A percentile compares a stretch with the other conserved stretches of the same genome.
These are phyloP conservation scores for Brassicogethes aeneus DNA, from an alignment of 2,888 invertebrate genomes.

Conservation along the genomic window DNA sequence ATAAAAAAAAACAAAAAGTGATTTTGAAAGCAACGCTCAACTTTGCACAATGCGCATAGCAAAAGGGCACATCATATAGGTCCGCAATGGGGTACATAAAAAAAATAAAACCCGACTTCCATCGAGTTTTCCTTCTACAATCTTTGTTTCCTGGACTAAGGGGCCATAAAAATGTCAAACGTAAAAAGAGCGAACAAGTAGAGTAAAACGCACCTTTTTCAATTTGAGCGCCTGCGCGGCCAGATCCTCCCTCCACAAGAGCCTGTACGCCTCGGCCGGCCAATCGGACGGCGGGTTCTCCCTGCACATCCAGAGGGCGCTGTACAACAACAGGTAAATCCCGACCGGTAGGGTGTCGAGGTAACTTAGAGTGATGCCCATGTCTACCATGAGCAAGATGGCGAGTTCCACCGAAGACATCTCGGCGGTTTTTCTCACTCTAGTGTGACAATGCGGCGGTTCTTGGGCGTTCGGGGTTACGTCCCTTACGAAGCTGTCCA, in stretches of 20 bases:
- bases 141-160: too few species aligned
- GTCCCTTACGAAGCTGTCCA: conserved; percentile 24
- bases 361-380: conserved; percentile 53
- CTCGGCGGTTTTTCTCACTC: conserved; percentile 11
- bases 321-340: conserved; percentile 57
- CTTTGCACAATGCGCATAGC: too few species aligned
- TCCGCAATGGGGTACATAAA: too few species aligned
- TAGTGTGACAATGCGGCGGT: conserved; percentile 1
- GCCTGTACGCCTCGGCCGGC: conserved; percentile 59
- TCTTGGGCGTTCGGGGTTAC: conserved; percentile 7
- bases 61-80: too few species aligned
- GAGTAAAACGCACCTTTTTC: too few species aligned
- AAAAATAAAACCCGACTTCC: too few species aligned
- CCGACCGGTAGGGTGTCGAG: conserved; percentile 65
- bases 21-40: too few species aligned
- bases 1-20: too few species aligned
- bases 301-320: conserved; percentile 61
- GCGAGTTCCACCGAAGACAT: conserved; percentile 37
- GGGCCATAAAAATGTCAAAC: too few species aligned
- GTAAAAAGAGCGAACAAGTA: too few species aligned
- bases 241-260: conserved; percentile 65
- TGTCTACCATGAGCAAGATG: conserved; percentile 47
- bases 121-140: too few species aligned
- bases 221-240: conserved; percentile 46
- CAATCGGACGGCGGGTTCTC: conserved; percentile 64